Percentiles rank a stretch among this genome's conserved stretches.
Evolutionary conservation across 2,888 invertebrate genomes (phyloP).

Genomic region (Carabus problematicus): DNA sequence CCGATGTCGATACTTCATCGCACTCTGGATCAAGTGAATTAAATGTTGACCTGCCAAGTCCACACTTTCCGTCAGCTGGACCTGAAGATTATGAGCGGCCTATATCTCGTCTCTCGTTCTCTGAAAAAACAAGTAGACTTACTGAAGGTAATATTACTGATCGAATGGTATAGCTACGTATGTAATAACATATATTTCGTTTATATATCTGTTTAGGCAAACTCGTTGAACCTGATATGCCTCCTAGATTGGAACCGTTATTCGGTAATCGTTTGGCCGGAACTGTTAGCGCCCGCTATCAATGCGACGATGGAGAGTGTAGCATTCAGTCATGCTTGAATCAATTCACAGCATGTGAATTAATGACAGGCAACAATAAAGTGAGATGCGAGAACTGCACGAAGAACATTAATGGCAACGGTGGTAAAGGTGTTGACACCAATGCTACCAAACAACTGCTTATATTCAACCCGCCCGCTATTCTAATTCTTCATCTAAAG

Average conservation of each 20-base stretch:
- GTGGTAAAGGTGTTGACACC: constrained; percentile 78
- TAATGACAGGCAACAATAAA: constrained; percentile 90
- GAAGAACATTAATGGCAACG: constrained; percentile 70
- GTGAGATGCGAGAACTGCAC: constrained; percentile 94
- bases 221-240: neutral
- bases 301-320: constrained; percentile 79
- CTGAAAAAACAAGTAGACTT: constrained; percentile 28
- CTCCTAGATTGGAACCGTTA: constrained; percentile 4
- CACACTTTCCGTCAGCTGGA: constrained; percentile 46
- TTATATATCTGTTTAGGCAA: constrained; percentile 9
- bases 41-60: constrained; percentile 65
- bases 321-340: constrained; percentile 89
- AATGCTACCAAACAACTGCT: constrained; percentile 85
- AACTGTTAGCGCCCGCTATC: constrained; percentile 71
- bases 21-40: constrained; percentile 64
- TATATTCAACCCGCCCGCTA: constrained; percentile 89
- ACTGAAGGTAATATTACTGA: constrained; percentile 13
- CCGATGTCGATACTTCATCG: constrained; percentile 45
- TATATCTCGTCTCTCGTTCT: constrained; percentile 56
- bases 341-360: constrained; percentile 90
- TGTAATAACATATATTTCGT: too few relatives aligned
- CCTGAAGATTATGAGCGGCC: constrained; percentile 53
- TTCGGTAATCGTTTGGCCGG: constrained; percentile 57
- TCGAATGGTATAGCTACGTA: neutral
- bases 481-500: constrained; percentile 94